phyloP scores from a whole-genome alignment of 1,140 invertebrate genomes.

The Diorhabda carinulata region DNA sequence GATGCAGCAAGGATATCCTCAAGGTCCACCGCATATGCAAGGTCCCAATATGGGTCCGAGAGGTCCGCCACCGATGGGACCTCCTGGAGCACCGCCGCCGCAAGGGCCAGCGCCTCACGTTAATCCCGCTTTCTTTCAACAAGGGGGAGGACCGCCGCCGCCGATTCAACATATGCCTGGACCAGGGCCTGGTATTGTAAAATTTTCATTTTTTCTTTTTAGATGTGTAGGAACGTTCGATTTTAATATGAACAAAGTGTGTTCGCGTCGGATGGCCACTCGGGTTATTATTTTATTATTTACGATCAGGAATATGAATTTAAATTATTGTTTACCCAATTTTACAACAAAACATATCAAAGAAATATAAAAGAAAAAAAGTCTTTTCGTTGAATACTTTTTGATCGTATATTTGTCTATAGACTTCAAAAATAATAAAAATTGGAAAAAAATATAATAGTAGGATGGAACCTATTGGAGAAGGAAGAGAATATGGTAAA shows the following conservation, averaged over 20 bases:
- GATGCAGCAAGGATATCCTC: slow-evolving; percentile 55
- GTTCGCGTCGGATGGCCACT: not conserved
- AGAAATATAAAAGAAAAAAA: no score
- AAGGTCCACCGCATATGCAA: slow-evolving; percentile 63
- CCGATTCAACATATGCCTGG: slow-evolving; percentile 56
- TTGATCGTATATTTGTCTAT: no score
- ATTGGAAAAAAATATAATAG: no score
- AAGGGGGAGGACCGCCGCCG: slow-evolving; percentile 59
- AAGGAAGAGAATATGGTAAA: no score
- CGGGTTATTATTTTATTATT: not conserved
- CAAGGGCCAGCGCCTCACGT: slow-evolving; percentile 84
- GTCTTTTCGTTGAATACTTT: no score
- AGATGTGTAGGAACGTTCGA: slow-evolving; percentile 4
- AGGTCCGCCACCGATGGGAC: slow-evolving; percentile 52
- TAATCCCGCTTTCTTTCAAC: slow-evolving; percentile 93
- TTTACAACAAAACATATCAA: no score
- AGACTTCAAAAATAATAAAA: no score
- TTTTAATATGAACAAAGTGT: not conserved
- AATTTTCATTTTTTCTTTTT: slow-evolving; percentile 11
- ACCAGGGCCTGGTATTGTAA: slow-evolving; percentile 30
- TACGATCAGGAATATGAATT: no score
- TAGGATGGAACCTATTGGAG: no score
- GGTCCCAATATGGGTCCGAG: slow-evolving; percentile 58
- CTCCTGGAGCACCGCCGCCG: slow-evolving; percentile 58
- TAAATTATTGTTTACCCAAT: no score